Conservation (phyloP, 1,140 invertebrate genomes). For the Trichogramma pretiosum region DNA sequence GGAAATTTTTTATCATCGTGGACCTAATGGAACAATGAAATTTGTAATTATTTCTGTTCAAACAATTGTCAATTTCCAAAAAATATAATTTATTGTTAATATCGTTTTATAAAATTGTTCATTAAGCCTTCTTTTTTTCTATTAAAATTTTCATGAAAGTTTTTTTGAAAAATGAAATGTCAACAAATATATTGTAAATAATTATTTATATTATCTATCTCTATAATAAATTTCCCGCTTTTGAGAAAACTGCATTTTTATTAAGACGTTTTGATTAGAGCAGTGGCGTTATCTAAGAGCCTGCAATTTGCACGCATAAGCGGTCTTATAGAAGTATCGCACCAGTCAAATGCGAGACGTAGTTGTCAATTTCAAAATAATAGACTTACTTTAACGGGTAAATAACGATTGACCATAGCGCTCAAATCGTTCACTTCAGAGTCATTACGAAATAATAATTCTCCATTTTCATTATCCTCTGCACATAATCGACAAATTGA, state of each 20-base stretch:
- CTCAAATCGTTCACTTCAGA: constrained; percentile 53
- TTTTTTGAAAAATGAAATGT: background rate
- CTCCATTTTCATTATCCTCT: constrained; percentile 59
- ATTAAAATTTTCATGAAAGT: too few relatives aligned
- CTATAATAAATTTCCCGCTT: too few relatives aligned
- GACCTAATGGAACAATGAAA: too few relatives aligned
- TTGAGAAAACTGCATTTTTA: too few relatives aligned
- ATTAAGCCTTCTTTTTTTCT: too few relatives aligned
- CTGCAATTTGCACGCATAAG: constrained; percentile 27
- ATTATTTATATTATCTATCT: too few relatives aligned
- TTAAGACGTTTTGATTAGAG: constrained; percentile 34
- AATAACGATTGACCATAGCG: constrained; percentile 58
- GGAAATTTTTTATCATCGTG: constrained; percentile 59
- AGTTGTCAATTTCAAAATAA: too few relatives aligned
- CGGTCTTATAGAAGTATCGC: constrained; percentile 52
- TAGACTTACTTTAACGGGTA: constrained; percentile 60
- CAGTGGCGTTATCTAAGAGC: constrained; percentile 37
- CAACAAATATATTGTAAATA: background rate
- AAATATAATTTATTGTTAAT: too few relatives aligned
- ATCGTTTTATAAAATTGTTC: too few relatives aligned
- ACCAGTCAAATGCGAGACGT: constrained; percentile 44
- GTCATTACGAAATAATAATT: constrained; percentile 50
- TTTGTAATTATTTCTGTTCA: too few relatives aligned
- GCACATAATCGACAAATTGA: constrained; percentile 64
- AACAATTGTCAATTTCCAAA: too few relatives aligned